phyloP scores from a whole-genome alignment of 35 echinoderm and acorn worm species.

The Ophioderma brevispina region DNA sequence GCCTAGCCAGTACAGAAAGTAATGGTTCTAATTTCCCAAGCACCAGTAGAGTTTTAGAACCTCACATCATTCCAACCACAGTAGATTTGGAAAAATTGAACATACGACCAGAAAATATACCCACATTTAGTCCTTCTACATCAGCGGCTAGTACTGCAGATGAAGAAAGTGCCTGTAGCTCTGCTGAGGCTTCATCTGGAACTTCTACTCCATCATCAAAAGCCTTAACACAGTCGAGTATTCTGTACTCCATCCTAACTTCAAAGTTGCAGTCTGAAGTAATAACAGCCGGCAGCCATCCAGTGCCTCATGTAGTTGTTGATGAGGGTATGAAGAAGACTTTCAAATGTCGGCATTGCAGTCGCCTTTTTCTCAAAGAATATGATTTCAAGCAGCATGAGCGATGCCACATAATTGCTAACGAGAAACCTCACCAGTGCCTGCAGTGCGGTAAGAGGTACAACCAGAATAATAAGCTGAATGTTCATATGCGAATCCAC shows the following conservation, averaged over 20 bases:
- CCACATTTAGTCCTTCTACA: background rate
- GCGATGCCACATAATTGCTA: background rate
- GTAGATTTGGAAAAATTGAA: background rate
- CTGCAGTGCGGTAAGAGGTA: background rate
- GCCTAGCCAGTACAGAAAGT: background rate
- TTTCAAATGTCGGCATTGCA: background rate
- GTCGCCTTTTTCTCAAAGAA: background rate
- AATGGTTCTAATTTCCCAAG: background rate
- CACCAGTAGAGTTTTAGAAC: background rate
- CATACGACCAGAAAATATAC: background rate
- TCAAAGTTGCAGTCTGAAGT: background rate
- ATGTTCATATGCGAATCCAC: background rate
- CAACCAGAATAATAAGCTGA: background rate
- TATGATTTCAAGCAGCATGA: background rate
- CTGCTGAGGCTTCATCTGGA: background rate
- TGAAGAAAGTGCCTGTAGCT: background rate
- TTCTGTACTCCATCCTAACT: background rate
- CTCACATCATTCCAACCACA: background rate
- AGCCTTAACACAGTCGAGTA: background rate
- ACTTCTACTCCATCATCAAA: background rate
- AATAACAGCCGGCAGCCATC: background rate
- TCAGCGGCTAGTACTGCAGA: background rate
- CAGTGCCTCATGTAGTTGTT: background rate
- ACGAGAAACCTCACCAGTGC: background rate
- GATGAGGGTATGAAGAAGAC: background rate